Conservation (phyloP, 2,888 invertebrate species). For the Apotomis capreana region DNA sequence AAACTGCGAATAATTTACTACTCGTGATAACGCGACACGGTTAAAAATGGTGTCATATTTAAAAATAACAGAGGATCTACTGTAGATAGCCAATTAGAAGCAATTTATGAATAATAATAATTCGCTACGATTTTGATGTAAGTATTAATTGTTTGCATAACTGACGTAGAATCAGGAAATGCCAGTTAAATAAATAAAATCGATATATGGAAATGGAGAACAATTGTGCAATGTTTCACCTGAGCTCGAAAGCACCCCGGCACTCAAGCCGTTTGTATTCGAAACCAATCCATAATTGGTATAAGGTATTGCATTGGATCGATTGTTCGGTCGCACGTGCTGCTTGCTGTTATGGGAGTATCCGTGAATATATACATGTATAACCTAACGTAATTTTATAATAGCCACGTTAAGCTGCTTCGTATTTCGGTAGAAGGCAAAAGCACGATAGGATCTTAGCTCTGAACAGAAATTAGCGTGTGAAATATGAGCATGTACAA, state of each 20-base stretch:
- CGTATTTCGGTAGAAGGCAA: too few species aligned
- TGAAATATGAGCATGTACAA: too few species aligned
- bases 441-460: too few species aligned
- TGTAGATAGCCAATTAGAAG: constrained; percentile 11
- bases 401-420: too few species aligned
- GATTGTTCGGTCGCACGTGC: constrained; percentile 39
- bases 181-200: constrained; percentile 8
- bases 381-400: too few species aligned
- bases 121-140: neutral
- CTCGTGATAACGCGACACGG: neutral
- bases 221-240: constrained; percentile 33
- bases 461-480: too few species aligned
- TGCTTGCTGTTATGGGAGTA: constrained; percentile 20
- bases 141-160: constrained; percentile 5
- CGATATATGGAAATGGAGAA: constrained; percentile 23
- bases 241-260: constrained; percentile 27
- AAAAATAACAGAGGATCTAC: neutral
- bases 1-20: constrained; percentile 21
- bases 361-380: constrained; percentile 8
- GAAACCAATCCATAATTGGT: constrained; percentile 40
- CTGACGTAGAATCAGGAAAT: neutral
- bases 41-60: constrained; percentile 8
- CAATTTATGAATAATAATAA: neutral
- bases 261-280: constrained; percentile 21
- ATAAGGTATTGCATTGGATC: constrained; percentile 36